Conservation (phyloP, 2,888 invertebrate genomes). For the Drosophila macrothrix region DNA sequence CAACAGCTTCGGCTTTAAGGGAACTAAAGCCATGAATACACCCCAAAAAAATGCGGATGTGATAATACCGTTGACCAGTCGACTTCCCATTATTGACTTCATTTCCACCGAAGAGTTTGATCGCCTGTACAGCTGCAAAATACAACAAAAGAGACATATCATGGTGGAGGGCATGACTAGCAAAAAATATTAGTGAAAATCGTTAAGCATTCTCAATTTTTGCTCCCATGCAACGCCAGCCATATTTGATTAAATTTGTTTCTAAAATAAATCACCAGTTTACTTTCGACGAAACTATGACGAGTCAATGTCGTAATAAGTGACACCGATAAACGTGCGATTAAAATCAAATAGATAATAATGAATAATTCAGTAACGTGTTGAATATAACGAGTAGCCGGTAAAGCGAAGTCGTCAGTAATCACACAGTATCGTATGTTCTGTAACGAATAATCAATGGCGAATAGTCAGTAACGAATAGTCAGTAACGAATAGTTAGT, state of each 20-base stretch:
- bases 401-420: background rate
- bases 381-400: background rate
- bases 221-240: background rate
- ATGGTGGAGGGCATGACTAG: background rate
- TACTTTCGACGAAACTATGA: background rate
- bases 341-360: background rate
- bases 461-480: background rate
- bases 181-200: background rate
- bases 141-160: background rate
- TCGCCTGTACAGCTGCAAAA: slow-evolving; percentile 19
- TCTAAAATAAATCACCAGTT: background rate
- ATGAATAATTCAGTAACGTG: background rate
- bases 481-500: background rate
- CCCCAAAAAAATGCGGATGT: slow-evolving; percentile 14
- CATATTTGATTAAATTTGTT: background rate
- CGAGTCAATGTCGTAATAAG: background rate
- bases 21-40: background rate
- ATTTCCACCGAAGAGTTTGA: slow-evolving; percentile 68
- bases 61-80: slow-evolving; percentile 59
- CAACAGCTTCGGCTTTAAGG: background rate
- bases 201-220: background rate
- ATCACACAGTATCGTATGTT: no score
- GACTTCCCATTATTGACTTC: slow-evolving; percentile 69
- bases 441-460: background rate
- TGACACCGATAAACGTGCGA: background rate